Evolutionary conservation across 2,888 invertebrate species (phyloP).

Genomic region (Cephus sareptanus): DNA sequence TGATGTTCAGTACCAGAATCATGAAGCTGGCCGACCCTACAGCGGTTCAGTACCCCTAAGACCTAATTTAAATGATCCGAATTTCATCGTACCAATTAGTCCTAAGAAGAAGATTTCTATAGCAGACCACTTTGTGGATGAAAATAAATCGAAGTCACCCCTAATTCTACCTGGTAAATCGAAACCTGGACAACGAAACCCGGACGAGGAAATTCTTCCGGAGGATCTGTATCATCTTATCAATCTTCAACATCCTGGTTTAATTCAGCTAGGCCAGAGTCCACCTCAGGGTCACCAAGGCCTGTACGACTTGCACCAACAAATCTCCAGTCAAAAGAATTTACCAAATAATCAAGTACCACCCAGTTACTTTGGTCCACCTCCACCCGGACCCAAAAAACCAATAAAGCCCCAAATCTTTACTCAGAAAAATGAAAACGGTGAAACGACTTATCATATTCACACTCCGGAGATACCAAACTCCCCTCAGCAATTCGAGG

Average conservation of each 20-base stretch:
- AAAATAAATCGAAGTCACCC: constrained; percentile 5
- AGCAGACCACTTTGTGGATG: background rate
- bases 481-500: constrained; percentile 59
- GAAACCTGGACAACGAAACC: constrained; percentile 38
- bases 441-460: constrained; percentile 59
- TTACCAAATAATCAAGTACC: constrained; percentile 38
- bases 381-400: constrained; percentile 53
- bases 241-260: constrained; percentile 57
- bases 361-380: constrained; percentile 42
- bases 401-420: constrained; percentile 52
- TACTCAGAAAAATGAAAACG: constrained; percentile 56
- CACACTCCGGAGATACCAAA: constrained; percentile 57
- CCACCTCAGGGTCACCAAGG: constrained; percentile 49
- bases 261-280: constrained; percentile 48
- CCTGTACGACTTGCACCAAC: constrained; percentile 56
- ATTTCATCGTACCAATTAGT: constrained; percentile 5
- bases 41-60: constrained; percentile 25
- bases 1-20: constrained; percentile 43
- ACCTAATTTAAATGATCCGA: constrained; percentile 4
- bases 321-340: constrained; percentile 47
- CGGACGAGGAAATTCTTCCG: constrained; percentile 44
- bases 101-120: constrained; percentile 45
- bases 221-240: constrained; percentile 57
- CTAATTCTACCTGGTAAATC: constrained; percentile 25
- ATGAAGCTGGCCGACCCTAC: constrained; percentile 50